Conservation (phyloP, 1,140 invertebrate species). For the Nasonia vitripennis region DNA sequence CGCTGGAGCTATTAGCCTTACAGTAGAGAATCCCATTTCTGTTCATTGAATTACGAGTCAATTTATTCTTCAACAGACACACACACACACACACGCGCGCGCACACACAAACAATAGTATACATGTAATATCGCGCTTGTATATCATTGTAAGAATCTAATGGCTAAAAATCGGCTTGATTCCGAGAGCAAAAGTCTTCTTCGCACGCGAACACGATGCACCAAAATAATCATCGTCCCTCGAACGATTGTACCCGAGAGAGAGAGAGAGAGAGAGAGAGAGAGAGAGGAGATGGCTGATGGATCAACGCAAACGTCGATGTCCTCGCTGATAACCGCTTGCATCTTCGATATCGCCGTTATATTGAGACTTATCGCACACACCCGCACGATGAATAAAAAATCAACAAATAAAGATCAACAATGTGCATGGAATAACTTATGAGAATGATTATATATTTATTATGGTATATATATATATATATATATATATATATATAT, state of each 20-base stretch:
- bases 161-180: slow-evolving; percentile 8
- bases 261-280: too few relatives aligned
- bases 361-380: slow-evolving; percentile 22
- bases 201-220: background rate
- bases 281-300: background rate
- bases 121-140: background rate
- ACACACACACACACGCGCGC: too few relatives aligned
- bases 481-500: background rate
- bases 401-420: background rate
- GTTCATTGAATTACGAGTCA: background rate
- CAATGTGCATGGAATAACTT: slow-evolving; percentile 46
- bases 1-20: too few relatives aligned
- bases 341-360: slow-evolving; percentile 31
- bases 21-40: too few relatives aligned
- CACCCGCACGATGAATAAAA: background rate
- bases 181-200: slow-evolving; percentile 4
- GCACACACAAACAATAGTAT: too few relatives aligned
- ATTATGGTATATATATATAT: slow-evolving; percentile 57
- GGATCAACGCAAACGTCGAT: slow-evolving; percentile 13
- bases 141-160: background rate
- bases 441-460: slow-evolving; percentile 59
- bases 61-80: background rate
- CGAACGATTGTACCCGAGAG: background rate
- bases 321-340: slow-evolving; percentile 22
- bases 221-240: background rate